Base-by-base conservation (phyloP, 2,113 vertebrate genomes). In the Polypterus bichir region DNA sequence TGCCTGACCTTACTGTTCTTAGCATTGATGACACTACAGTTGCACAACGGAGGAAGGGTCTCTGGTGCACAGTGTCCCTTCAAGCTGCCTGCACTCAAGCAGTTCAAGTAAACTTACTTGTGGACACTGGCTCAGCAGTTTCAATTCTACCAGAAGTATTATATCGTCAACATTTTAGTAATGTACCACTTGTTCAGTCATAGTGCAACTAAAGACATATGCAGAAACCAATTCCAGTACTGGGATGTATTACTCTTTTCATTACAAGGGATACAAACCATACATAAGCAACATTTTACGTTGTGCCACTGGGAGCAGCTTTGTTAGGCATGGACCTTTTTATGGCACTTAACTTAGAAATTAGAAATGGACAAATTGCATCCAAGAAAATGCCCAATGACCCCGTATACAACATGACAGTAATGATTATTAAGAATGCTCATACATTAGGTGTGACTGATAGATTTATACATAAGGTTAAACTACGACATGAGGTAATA, bases 141-240 rank as follows among this genome's bases (percentile, higher is more conserved):
- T 73, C 70, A 66, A 62, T 71, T 69, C 70, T 67, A 49, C 61
- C 64, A 62, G 67, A 70, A 75, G 68, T 68, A 70, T 67, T 65
- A 62, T 65, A 66, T 66, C 58, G 45, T 45, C 66, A 70, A 62
- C 57, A 44, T 70, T 77, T 81, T 72, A 74, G 72, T 70, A 75
- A 66, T 11, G 56, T 60, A 64, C 62, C 51, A 63, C 74, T 74
- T 60, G 62, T 70, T 72, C 69, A 66, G 64, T 56, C 62, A 48
- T 64, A 59, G 47, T 47, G 56, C 54, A 52, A 59, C 61, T 58
- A 69, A 55, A 59, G 65, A 62, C 51, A 61, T 58, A 64, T 66
- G 47, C 49, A 51, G 6, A 51, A 51, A 51, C 49, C 49, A 51
- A 51, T 51, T 9, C 49, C 49, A 7, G 49, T 51, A 9, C 9